phyloP scores from a whole-genome alignment of 2,797 vertebrate species.

The Spinibarbus caldwelli region DNA sequence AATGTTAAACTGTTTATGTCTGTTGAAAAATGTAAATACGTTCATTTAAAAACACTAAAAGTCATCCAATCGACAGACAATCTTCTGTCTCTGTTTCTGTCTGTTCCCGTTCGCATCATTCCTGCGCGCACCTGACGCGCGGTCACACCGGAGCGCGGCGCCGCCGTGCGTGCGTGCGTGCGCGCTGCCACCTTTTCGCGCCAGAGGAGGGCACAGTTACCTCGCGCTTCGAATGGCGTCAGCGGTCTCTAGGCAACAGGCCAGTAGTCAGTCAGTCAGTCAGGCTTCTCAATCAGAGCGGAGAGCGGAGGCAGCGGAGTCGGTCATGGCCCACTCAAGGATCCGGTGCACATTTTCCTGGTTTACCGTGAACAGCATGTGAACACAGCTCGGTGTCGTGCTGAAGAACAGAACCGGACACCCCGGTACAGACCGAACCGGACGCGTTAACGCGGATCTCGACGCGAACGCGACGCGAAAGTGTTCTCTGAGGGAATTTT shows the following conservation, averaged over 20 bases:
- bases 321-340: constrained; percentile 28
- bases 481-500: constrained; percentile 29
- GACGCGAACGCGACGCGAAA: background rate
- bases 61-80: background rate
- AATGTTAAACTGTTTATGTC: background rate
- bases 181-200: constrained; percentile 13
- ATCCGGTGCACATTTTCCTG: background rate
- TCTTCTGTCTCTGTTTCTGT: background rate
- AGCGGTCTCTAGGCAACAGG: constrained; percentile 79
- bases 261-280: constrained; percentile 34
- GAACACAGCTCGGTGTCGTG: constrained; percentile 5
- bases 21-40: background rate
- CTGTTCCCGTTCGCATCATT: background rate
- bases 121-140: constrained; percentile 38
- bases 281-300: constrained; percentile 49
- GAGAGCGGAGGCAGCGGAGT: constrained; percentile 14
- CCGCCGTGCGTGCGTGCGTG: constrained; percentile 7
- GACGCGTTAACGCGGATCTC: background rate
- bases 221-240: constrained; percentile 70
- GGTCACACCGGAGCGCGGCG: constrained; percentile 28
- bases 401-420: constrained; percentile 9
- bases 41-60: background rate
- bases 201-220: constrained; percentile 70
- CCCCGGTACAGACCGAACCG: background rate
- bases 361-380: background rate